Percentiles rank a stretch among this genome's conserved stretches.
These are phyloP conservation scores for Drosophila colorata DNA, from an alignment of 2,888 invertebrate genomes.

Conservation along the genomic window DNA sequence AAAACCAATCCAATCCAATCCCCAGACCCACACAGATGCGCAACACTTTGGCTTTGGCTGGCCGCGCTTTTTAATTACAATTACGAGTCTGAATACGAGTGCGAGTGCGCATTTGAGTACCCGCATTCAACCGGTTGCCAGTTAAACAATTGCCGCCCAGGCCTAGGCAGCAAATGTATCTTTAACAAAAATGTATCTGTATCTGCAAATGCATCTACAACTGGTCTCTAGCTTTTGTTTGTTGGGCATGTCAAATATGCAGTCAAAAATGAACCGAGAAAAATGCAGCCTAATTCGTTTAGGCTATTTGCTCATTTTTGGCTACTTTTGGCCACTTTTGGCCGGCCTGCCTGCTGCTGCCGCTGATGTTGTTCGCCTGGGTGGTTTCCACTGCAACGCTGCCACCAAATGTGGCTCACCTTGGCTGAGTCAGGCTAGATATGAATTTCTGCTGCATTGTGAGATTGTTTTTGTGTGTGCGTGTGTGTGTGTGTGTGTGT, in stretches of 20 bases:
- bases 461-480: slow-evolving; percentile 13
- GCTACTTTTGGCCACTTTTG: slow-evolving; percentile 15
- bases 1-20: slow-evolving; percentile 10
- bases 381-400: slow-evolving; percentile 48
- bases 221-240: slow-evolving; percentile 13
- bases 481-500: slow-evolving; percentile 21
- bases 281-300: slow-evolving; percentile 34
- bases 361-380: slow-evolving; percentile 6
- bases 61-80: slow-evolving; percentile 68
- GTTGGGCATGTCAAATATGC: slow-evolving; percentile 42
- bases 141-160: slow-evolving; percentile 53
- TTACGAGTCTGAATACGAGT: slow-evolving; percentile 27
- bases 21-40: slow-evolving; percentile 52
- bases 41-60: slow-evolving; percentile 38
- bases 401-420: slow-evolving; percentile 69
- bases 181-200: slow-evolving; percentile 13
- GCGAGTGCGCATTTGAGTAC: slow-evolving; percentile 23
- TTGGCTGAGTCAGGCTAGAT: slow-evolving; percentile 48
- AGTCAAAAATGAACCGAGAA: slow-evolving; percentile 14
- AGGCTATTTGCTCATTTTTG: slow-evolving; percentile 32
- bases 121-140: slow-evolving; percentile 46
- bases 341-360: slow-evolving; percentile 1
- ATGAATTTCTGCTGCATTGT: slow-evolving; percentile 29
- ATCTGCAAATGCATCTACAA: slow-evolving; percentile 33
- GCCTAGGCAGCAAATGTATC: slow-evolving; percentile 25